Conservation (phyloP, 2,888 invertebrate species). For the Diplazon laetatorius region DNA sequence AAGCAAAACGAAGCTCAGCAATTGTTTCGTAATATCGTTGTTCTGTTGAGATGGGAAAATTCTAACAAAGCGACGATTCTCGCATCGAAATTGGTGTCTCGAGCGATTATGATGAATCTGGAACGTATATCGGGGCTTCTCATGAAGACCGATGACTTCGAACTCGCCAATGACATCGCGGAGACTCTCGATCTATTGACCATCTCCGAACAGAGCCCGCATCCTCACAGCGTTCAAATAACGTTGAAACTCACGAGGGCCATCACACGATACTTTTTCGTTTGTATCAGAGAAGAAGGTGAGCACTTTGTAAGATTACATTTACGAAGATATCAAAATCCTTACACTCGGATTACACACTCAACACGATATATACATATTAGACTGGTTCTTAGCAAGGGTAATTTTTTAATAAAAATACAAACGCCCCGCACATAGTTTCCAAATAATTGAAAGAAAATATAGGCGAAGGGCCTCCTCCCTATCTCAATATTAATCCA, state of each 20-base stretch:
- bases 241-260: conserved; percentile 88
- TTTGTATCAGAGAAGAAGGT: conserved; percentile 88
- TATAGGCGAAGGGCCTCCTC: too few relatives aligned
- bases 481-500: too few relatives aligned
- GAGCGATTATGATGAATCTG: conserved; percentile 83
- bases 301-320: conserved; percentile 45
- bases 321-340: too few relatives aligned
- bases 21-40: conserved; percentile 83
- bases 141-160: conserved; percentile 79
- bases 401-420: too few relatives aligned
- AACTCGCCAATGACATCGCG: conserved; percentile 84
- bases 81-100: conserved; percentile 82
- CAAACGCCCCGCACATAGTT: too few relatives aligned
- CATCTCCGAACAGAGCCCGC: conserved; percentile 85
- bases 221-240: conserved; percentile 87
- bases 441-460: too few relatives aligned
- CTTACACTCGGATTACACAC: too few relatives aligned
- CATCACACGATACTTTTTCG: conserved; percentile 90
- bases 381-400: too few relatives aligned
- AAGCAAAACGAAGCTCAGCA: conserved; percentile 80
- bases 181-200: conserved; percentile 87
- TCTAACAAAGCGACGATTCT: conserved; percentile 81
- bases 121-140: conserved; percentile 82
- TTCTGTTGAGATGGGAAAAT: conserved; percentile 86
- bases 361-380: too few relatives aligned